Percentiles rank a stretch among this genome's conserved stretches.
phyloP scores from a whole-genome alignment of 2,797 vertebrate genomes.

The Ceyx erithaca region DNA sequence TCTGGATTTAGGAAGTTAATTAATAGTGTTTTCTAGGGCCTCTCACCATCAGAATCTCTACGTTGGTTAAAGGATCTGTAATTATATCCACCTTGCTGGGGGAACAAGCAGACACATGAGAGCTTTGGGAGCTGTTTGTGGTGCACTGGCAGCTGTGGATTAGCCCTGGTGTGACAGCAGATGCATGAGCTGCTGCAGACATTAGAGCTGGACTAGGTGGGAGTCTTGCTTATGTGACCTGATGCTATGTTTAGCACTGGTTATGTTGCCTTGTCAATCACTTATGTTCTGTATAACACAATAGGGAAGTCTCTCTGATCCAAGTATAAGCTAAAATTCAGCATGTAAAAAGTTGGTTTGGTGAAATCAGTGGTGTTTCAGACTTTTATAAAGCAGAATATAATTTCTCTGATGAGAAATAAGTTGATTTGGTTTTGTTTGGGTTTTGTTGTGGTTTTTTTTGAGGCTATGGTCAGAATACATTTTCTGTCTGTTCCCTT shows the following conservation, averaged over 20 bases:
- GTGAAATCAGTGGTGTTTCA: background rate
- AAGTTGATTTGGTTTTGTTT: accelerated
- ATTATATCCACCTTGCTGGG: background rate
- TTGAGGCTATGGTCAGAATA: background rate
- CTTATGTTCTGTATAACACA: background rate
- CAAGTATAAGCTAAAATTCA: background rate
- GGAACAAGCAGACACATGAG: background rate
- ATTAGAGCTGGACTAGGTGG: background rate
- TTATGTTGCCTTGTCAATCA: background rate
- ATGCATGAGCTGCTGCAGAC: background rate
- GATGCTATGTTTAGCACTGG: background rate
- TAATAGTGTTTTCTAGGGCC: background rate
- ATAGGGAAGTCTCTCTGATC: background rate
- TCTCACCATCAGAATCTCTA: background rate
- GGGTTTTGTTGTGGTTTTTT: background rate
- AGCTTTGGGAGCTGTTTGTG: background rate
- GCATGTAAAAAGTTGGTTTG: background rate
- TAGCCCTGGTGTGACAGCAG: background rate
- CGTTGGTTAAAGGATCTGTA: background rate
- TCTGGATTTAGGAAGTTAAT: background rate
- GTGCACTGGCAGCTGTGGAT: background rate
- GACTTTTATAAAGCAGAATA: background rate
- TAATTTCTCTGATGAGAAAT: background rate
- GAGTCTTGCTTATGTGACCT: background rate
- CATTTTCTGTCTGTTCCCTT: background rate